phyloP scores from a whole-genome alignment of 2,113 vertebrate species.

The Stigmatopora nigra region DNA sequence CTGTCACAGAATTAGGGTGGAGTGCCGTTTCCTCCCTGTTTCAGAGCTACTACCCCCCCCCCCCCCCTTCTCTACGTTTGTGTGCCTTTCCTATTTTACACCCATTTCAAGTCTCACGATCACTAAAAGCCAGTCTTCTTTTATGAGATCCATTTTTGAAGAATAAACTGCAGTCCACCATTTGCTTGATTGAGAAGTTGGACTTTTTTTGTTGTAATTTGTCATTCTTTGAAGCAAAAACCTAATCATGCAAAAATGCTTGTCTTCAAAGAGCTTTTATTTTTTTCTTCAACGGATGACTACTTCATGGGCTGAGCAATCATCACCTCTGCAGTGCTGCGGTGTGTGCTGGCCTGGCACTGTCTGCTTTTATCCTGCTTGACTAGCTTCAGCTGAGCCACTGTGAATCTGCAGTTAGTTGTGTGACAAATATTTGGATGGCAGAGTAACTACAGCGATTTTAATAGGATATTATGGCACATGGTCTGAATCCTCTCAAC shows the following conservation, averaged over 20 bases:
- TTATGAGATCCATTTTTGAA: slow-evolving; percentile 21
- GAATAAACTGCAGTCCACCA: slow-evolving; percentile 14
- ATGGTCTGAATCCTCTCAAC: slow-evolving; percentile 41
- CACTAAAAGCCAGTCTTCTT: slow-evolving; percentile 28
- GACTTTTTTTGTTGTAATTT: slow-evolving; percentile 14
- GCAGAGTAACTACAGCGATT: slow-evolving; percentile 32
- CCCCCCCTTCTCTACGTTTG: slow-evolving; percentile 37
- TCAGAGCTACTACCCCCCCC: slow-evolving; percentile 38
- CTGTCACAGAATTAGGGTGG: slow-evolving; percentile 65
- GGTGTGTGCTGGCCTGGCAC: slow-evolving; percentile 48
- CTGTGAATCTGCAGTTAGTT: slow-evolving; percentile 36
- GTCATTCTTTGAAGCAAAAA: slow-evolving; percentile 1
- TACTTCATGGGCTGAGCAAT: slow-evolving; percentile 32
- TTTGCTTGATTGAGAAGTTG: slow-evolving; percentile 12
- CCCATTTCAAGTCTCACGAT: slow-evolving; percentile 29
- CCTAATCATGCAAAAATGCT: background rate
- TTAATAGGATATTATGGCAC: slow-evolving; percentile 53
- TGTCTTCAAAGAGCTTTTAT: slow-evolving; percentile 7
- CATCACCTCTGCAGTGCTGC: slow-evolving; percentile 41
- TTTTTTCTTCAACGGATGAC: slow-evolving; percentile 26
- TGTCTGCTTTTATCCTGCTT: slow-evolving; percentile 51
- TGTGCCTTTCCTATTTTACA: slow-evolving; percentile 30
- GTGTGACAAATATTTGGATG: slow-evolving; percentile 43
- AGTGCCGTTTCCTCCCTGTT: slow-evolving; percentile 70
- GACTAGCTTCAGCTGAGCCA: slow-evolving; percentile 53